Evolutionary conservation across 2,797 vertebrate genomes (phyloP).

Genomic region (Hippoglossus hippoglossus): DNA sequence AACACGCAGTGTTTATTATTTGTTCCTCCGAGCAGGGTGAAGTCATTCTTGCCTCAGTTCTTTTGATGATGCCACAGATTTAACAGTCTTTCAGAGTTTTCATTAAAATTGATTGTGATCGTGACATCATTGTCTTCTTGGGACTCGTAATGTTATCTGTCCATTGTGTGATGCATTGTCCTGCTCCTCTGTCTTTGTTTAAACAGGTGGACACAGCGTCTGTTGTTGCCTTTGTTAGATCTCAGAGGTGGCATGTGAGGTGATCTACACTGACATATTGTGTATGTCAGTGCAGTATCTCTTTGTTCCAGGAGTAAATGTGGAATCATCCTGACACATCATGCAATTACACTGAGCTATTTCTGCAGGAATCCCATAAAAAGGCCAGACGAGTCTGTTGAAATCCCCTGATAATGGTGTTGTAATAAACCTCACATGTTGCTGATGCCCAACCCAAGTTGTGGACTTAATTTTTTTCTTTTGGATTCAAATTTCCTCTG

Average conservation of each 20-base stretch:
- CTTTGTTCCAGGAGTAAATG: constrained; percentile 26
- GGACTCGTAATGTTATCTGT: constrained; percentile 58
- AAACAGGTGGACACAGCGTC: constrained; percentile 66
- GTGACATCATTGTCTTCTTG: constrained; percentile 72
- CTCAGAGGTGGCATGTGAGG: constrained; percentile 16
- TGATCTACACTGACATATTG: constrained; percentile 34
- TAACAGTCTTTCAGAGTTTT: constrained; percentile 37
- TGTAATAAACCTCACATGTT: constrained; percentile 30
- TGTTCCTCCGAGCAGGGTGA: constrained; percentile 50
- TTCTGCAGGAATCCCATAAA: constrained; percentile 21
- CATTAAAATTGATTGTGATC: constrained; percentile 45
- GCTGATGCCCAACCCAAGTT: constrained; percentile 7
- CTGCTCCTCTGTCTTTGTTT: constrained; percentile 68
- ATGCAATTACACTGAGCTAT: constrained; percentile 14
- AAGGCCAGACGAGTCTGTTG: constrained; percentile 12
- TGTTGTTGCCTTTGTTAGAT: constrained; percentile 37
- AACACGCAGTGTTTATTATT: constrained; percentile 58
- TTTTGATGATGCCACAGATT: constrained; percentile 19
- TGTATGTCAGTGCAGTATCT: constrained; percentile 14
- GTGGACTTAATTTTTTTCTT: background rate
- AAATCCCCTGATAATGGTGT: background rate
- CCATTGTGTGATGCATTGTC: constrained; percentile 58
- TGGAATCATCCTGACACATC: constrained; percentile 9
- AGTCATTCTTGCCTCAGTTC: constrained; percentile 45
- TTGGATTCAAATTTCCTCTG: constrained; percentile 35